Base-by-base conservation (phyloP, 2,888 invertebrate genomes). In the Meliscaeva auricollis region DNA sequence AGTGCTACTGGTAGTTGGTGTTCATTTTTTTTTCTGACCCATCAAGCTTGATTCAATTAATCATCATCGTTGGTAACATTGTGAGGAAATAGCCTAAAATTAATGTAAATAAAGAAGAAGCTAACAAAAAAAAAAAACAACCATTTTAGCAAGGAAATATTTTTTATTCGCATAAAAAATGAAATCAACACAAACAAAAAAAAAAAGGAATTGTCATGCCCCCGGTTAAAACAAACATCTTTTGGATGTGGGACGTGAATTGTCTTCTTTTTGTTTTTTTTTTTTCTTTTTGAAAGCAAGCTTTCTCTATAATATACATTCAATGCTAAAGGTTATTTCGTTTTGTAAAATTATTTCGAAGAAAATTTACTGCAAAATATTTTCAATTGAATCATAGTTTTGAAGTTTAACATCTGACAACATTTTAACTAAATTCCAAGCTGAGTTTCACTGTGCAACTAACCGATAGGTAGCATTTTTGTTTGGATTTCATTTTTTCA, bases 31-130 rank as follows among this genome's bases (percentile, higher is more conserved):
- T 54, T 30, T 35, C 0, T 62, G 41, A 62, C 44, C 62, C 26
- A 62, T 62, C 44, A 26, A 62, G 41, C 62, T 62, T 62, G 22
- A 62, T 62, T 62, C 26, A 62, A 62, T 62, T 62, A 62, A 62
- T 62, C 62, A 62, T 62, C 44, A 44, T 62, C 22, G 60, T 60
- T 60, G 41, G 38, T 22, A 60, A 22, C 8, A 41, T 20, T 60
- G 38, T 41, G 38, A 6, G 2, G 15, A 17, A 17, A 46, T 2
- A 38, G 20, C 20, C 35, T 35, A 38, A 58, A 20, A 20, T 20
- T 38, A 38, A 58, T 58, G 35, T 58, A 13, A 35, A 35, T 58
- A 20, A 38, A 13, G 3, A 38, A 9, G 1, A 38, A 20, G 35
- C 17, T 11, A 1, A 11, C 2, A 13, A 56, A 17, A 35, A 35